Base-by-base conservation (phyloP, 1,140 invertebrate species). In the Oryzaephilus surinamensis region DNA sequence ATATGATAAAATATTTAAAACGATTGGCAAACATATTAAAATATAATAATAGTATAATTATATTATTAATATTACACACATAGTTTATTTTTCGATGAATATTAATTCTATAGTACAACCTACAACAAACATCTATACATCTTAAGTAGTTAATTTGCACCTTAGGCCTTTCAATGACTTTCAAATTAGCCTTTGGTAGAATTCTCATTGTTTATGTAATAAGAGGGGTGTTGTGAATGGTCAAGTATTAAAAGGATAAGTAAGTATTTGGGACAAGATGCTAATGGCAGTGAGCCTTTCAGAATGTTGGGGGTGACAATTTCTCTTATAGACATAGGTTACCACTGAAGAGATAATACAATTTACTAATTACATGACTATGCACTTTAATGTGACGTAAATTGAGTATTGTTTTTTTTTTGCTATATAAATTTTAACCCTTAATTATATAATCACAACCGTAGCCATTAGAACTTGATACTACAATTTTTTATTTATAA, bases 121-220 rank as follows among this genome's bases (percentile, higher is more conserved):
- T 54, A 54, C 52, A 54, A 54, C 50, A 43, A 54, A 54, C 52
- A 54, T 54, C 52, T 54, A 54, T 54, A 54, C 52, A 54, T 48
- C 27, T 27, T 18, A 7, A 34, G 18, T 34, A 24, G 10, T 24
- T 36, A 43, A 36, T 29, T 37, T 36, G 19, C 36, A 41, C 32
- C 32, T 34, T 20, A 32, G 18, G 3, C 26, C 7, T 15, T 16
- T 20, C n/a, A 10, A 31, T 10, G 17, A 15, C 11, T 35, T 32
- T 20, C 13, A 41, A 31, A 19, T 45, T 21, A 37, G 19, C n/a
- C 38, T 30, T 35, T 18, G 41, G 32, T 42, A 45, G 32, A 45
- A 47, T 44, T 50, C 48, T 19, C 42, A 45, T 35, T 39, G 35
- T 43, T 41, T 37, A 42, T 16, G 34, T 43, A 46, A 31, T 20